Base-by-base conservation (phyloP, 2,888 invertebrate species). In the Limnephilus auricula region DNA sequence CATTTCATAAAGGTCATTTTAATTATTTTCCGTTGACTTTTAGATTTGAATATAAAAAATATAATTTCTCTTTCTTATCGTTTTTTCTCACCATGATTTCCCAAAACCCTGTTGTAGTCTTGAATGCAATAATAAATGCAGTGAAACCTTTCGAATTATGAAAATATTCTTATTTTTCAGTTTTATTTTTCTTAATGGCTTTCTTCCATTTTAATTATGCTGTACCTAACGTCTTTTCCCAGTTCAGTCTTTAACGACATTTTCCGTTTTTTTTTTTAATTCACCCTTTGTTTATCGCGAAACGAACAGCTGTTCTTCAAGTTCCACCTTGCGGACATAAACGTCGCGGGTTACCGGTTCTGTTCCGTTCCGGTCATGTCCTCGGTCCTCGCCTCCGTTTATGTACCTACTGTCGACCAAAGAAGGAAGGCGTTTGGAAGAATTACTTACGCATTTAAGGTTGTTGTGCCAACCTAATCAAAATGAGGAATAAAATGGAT, bases 261-360 rank as follows among this genome's bases (percentile, higher is more conserved):
- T 65, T 25, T 65, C 65, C 65, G 65, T 65, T 65, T 2, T 65
- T 65, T 25, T 65, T 65, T 65, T 65, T 65, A 65, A 65, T 65
- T 65, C 9, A 2, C 65, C 65, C 25, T 65, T 65, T 65, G 50
- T 65, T 65, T 65, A 65, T 65, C 65, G 65, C 65, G 65, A 65
- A 65, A 65, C 65, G 9, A 65, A 65, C 65, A 65, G 65, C 65
- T 65, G 65, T 65, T 65, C 65, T 65, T 65, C 25, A 9, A 65
- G 25, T 25, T 65, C 65, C 65, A 65, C 65, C 65, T 65, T 65
- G 65, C 65, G 65, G 25, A 65, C 65, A 65, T 65, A n/a, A 65
- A 65, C 65, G 65, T 65, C 65, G 65, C 65, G 65, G 65, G 65
- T 65, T 65, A 65, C 65, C 65, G 65, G 65, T 65, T 65, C 65